phyloP scores from a whole-genome alignment of 2,113 vertebrate species.

The Sardina pilchardus region DNA sequence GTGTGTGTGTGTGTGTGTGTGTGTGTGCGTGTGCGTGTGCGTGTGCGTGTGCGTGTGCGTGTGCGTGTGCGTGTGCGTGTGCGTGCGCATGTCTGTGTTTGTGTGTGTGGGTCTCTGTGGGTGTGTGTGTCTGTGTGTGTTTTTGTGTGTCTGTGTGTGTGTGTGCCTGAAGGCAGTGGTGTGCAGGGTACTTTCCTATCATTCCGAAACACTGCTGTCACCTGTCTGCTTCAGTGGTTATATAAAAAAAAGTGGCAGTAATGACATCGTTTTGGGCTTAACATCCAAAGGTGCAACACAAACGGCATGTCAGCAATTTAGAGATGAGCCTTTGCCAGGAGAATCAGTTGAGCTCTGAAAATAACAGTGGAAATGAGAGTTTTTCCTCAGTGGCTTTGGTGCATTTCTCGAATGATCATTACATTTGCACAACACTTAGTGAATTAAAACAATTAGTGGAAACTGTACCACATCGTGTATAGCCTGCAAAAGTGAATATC shows the following conservation, averaged over 20 bases:
- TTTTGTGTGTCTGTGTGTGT: background rate
- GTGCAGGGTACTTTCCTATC: background rate
- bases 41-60: background rate
- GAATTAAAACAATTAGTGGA: no score
- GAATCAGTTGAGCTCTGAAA: background rate
- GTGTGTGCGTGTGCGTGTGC: background rate
- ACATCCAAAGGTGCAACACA: slow-evolving; percentile 28
- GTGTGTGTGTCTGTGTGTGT: background rate
- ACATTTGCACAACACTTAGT: no score
- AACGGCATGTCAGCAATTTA: background rate
- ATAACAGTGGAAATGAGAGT: background rate
- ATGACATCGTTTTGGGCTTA: background rate
- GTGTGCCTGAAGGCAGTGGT: background rate
- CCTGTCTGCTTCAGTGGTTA: background rate
- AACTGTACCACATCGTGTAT: no score
- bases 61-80: background rate
- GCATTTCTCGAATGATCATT: no score
- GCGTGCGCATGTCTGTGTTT: background rate
- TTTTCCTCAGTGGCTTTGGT: no score
- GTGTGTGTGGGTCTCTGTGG: background rate
- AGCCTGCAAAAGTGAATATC: no score
- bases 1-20: background rate
- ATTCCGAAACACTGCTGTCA: background rate
- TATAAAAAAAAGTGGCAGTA: background rate
- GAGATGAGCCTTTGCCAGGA: background rate